phyloP scores from a whole-genome alignment of 2,113 vertebrate species.

The Callopanchax toddi region DNA sequence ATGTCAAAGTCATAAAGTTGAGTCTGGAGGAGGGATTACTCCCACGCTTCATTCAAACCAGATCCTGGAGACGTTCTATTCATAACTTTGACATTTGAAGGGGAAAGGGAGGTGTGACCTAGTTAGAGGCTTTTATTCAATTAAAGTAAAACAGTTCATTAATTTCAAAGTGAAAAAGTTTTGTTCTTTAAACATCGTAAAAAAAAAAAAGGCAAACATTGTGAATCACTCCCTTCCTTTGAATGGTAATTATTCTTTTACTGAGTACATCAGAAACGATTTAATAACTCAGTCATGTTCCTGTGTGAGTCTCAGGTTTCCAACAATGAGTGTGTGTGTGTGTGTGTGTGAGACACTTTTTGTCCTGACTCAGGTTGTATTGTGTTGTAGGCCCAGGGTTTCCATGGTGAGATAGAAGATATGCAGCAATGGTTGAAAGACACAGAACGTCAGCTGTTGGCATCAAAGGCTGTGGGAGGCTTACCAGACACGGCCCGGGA shows the following conservation, averaged over 20 bases:
- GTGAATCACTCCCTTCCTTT: conserved; percentile 13
- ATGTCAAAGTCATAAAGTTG: conserved; percentile 28
- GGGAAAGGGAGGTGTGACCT: not conserved
- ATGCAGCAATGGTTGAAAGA: conserved; percentile 98
- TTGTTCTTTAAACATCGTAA: no score
- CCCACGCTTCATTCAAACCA: conserved; percentile 10
- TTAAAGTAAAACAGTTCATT: no score
- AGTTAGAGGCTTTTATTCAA: no score
- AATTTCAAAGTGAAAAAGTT: no score
- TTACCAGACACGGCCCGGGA: conserved; percentile 97
- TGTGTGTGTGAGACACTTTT: conserved; percentile 55
- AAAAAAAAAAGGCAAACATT: not conserved
- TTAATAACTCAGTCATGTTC: conserved; percentile 55
- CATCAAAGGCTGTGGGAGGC: conserved; percentile 96
- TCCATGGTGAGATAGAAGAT: conserved; percentile 98
- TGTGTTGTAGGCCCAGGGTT: conserved; percentile 95
- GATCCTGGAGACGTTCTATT: conserved; percentile 33
- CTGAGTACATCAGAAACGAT: conserved; percentile 32
- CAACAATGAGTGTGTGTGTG: conserved; percentile 55
- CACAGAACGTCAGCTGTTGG: conserved; percentile 95
- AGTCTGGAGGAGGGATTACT: conserved; percentile 9
- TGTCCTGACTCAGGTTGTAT: conserved; percentile 73
- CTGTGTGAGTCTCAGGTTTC: conserved; percentile 24
- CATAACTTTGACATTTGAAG: conserved; percentile 22
- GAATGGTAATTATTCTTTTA: conserved; percentile 20